A percentile compares a stretch with the other conserved stretches of the same genome.
Evolutionary conservation across 2,113 vertebrate genomes (phyloP).

Genomic region (Rhinichthys klamathensis): DNA sequence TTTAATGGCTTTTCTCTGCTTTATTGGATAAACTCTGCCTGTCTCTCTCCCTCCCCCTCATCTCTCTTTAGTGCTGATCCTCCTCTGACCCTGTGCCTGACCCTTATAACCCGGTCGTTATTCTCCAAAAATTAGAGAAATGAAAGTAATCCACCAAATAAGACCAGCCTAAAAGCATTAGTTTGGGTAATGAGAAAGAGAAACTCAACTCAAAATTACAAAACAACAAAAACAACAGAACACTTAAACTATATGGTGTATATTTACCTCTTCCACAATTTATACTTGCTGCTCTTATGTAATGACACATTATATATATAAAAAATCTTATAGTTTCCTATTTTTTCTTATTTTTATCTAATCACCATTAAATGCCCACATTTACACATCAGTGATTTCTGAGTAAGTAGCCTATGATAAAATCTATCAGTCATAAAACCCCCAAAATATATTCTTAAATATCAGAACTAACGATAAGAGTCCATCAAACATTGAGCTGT

Average conservation of each 20-base stretch:
- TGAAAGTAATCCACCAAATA: constrained; percentile 49
- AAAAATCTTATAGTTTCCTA: background rate
- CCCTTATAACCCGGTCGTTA: constrained; percentile 58
- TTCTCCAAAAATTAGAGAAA: constrained; percentile 56
- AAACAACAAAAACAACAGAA: background rate
- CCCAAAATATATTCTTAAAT: background rate
- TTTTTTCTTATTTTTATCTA: background rate
- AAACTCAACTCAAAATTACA: constrained; percentile 3
- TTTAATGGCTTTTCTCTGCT: constrained; percentile 39
- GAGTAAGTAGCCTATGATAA: background rate
- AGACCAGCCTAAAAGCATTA: constrained; percentile 32
- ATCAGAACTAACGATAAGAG: background rate
- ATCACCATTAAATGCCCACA: background rate
- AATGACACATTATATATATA: background rate
- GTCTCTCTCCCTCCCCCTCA: background rate
- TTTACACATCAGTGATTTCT: background rate
- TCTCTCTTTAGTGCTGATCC: constrained; percentile 41
- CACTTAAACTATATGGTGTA: background rate
- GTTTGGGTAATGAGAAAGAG: constrained; percentile 14
- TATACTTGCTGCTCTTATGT: background rate
- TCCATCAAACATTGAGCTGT: background rate
- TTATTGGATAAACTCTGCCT: background rate
- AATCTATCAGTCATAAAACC: background rate
- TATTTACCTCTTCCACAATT: background rate
- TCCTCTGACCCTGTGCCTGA: constrained; percentile 40